Base-by-base conservation (phyloP, 1,140 invertebrate species). In the Gryon sp. region DNA sequence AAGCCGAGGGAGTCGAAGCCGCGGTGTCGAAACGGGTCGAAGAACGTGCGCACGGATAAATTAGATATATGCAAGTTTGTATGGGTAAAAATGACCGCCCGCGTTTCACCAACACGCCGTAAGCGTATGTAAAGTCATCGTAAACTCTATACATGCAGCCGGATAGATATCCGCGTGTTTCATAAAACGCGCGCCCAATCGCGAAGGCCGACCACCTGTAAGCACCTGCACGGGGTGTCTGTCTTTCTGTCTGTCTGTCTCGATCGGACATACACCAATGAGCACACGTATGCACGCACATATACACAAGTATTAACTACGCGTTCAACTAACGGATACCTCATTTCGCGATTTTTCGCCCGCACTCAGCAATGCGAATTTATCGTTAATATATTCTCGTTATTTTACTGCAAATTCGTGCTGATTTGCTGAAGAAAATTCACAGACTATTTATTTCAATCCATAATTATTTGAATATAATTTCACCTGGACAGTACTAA, bases 1-100 rank as follows among this genome's bases (percentile, higher is more conserved):
- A n/a, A n/a, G 60, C 36, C 59, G 50, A 65, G 59, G 59, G 68
- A 69, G 74, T 57, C 24, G 62, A 16, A 76, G 74, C 52, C 65
- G 74, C 63, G 65, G 65, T 76, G 63, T 76, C 74, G 74, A 63
- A 76, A 70, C 74, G 59, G 59, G 74, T 76, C 74, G 65, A 46
- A 40, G 53, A 69, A 59, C 62, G 62, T 24, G 22, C 65, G 52
- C 26, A 55, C 55, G 48, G 59, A 65, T 76, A 76, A 70, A 76
- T 76, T 65, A 76, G 57, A 76, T 76, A 55, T 4, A 57, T 16
- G 38, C 24, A 30, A 9, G 32, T 20, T 46, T 38, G 55, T 63
- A 32, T 43, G 45, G 45, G 55, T 62, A 68, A 38, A n/a, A 34
- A 34, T 45, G 52, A 45, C 48, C 59, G 59, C 59, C 68, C 68